Percentiles rank a stretch among this genome's conserved stretches.
Conservation (phyloP, 2,888 invertebrate genomes). For the Dolichomitus sp. region DNA sequence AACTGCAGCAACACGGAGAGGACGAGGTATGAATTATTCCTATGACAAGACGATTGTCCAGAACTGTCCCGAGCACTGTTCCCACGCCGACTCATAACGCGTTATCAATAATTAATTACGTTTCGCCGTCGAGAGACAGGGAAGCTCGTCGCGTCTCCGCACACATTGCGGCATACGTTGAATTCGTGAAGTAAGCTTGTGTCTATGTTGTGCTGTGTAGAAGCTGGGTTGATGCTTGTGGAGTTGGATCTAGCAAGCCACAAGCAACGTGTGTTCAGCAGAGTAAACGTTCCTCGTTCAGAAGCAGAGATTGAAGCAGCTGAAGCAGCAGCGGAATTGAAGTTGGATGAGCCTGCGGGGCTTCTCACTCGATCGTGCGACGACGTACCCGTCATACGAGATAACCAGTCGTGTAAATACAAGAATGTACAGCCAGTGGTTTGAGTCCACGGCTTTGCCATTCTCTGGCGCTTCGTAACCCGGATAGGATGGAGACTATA, state of each 20-base stretch:
- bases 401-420: slow-evolving; percentile 62
- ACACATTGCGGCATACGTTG: slow-evolving; percentile 23
- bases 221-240: slow-evolving; percentile 35
- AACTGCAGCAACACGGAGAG: slow-evolving; percentile 1
- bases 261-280: slow-evolving; percentile 31
- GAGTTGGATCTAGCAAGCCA: slow-evolving; percentile 32
- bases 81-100: slow-evolving; percentile 79
- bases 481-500: slow-evolving; percentile 27
- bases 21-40: slow-evolving; percentile 77
- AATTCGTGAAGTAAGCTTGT: slow-evolving; percentile 30
- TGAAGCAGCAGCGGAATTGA: slow-evolving; percentile 45
- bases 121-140: slow-evolving; percentile 24
- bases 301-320: slow-evolving; percentile 49
- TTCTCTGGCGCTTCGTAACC: slow-evolving; percentile 31
- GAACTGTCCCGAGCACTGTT: slow-evolving; percentile 73
- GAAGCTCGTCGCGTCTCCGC: slow-evolving; percentile 9
- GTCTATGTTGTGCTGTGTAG: slow-evolving; percentile 17
- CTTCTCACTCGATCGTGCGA: slow-evolving; percentile 54
- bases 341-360: slow-evolving; percentile 44
- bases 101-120: slow-evolving; percentile 80
- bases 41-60: slow-evolving; percentile 68
- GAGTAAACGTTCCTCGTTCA: slow-evolving; percentile 49
- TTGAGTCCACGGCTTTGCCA: slow-evolving; percentile 15
- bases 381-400: slow-evolving; percentile 55
- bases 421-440: slow-evolving; percentile 27